phyloP scores from a whole-genome alignment of 2,888 invertebrate species.

The Polydrusus cervinus region DNA sequence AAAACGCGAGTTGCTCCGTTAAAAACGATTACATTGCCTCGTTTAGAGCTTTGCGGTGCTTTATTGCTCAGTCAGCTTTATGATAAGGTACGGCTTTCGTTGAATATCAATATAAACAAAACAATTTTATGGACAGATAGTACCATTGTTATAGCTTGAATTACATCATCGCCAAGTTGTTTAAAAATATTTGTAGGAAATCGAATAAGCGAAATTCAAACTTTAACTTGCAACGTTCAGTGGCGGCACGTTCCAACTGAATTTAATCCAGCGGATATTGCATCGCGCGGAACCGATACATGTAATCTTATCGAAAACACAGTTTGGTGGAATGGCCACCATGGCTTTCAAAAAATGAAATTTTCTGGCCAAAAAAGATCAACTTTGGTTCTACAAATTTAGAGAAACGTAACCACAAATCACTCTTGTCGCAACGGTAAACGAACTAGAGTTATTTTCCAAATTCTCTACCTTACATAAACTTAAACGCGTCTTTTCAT shows the following conservation, averaged over 20 bases:
- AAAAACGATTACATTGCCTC: conserved; percentile 34
- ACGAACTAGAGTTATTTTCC: not conserved
- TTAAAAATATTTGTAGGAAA: conserved; percentile 60
- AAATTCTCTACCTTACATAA: no score
- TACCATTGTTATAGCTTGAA: conserved; percentile 25
- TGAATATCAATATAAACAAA: conserved; percentile 23
- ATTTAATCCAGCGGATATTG: conserved; percentile 57
- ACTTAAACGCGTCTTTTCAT: no score
- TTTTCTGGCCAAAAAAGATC: not conserved
- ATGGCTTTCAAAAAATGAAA: conserved; percentile 3
- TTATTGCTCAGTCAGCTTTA: conserved; percentile 37
- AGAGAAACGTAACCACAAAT: not conserved
- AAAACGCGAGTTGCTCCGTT: conserved; percentile 43
- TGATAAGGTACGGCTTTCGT: conserved; percentile 27
- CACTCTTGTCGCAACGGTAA: not conserved
- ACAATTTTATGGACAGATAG: conserved; percentile 17
- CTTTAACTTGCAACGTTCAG: conserved; percentile 25
- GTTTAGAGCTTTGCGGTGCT: conserved; percentile 34
- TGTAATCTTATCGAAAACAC: conserved; percentile 20
- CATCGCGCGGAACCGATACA: conserved; percentile 31
- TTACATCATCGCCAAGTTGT: conserved; percentile 34
- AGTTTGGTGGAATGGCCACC: conserved; percentile 34
- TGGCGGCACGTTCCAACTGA: conserved; percentile 55
- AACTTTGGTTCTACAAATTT: not conserved
- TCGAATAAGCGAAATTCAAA: conserved; percentile 57